Percentiles rank a stretch among this genome's conserved stretches.
These are phyloP conservation scores for Drosophila funebris DNA, from an alignment of 1,140 invertebrate species.

Conservation along the genomic window DNA sequence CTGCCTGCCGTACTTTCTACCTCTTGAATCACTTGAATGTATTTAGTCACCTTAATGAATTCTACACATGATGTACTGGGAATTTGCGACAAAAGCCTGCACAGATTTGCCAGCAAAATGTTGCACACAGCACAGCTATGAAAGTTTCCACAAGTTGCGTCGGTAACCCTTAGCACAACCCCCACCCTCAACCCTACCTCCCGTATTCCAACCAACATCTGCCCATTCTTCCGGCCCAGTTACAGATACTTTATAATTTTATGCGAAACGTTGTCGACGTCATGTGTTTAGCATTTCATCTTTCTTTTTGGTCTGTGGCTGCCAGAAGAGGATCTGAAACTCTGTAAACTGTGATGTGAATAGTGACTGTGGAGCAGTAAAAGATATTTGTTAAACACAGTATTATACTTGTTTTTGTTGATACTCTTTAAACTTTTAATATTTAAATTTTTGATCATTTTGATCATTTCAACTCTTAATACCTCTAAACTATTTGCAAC, in stretches of 20 bases:
- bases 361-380: neutral
- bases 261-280: conserved; percentile 59
- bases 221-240: conserved; percentile 30
- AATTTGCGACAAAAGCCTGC: conserved; percentile 76
- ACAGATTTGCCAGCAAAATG: conserved; percentile 72
- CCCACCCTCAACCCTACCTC: neutral
- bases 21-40: conserved; percentile 53
- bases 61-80: conserved; percentile 80
- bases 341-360: conserved; percentile 18
- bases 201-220: neutral
- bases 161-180: conserved; percentile 2
- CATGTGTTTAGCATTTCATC: conserved; percentile 56
- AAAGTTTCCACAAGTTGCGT: conserved; percentile 63
- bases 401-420: too few species aligned
- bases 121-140: conserved; percentile 51
- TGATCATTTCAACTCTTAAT: too few species aligned
- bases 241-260: conserved; percentile 71
- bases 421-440: too few species aligned
- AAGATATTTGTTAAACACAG: neutral
- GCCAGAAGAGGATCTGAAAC: conserved; percentile 10
- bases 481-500: neutral
- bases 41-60: conserved; percentile 82
- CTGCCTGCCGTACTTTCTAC: conserved; percentile 28
- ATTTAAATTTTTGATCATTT: neutral
- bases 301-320: conserved; percentile 16